Evolutionary conservation across 2,113 vertebrate genomes (phyloP).

Genomic region (Tenrec ecaudatus): DNA sequence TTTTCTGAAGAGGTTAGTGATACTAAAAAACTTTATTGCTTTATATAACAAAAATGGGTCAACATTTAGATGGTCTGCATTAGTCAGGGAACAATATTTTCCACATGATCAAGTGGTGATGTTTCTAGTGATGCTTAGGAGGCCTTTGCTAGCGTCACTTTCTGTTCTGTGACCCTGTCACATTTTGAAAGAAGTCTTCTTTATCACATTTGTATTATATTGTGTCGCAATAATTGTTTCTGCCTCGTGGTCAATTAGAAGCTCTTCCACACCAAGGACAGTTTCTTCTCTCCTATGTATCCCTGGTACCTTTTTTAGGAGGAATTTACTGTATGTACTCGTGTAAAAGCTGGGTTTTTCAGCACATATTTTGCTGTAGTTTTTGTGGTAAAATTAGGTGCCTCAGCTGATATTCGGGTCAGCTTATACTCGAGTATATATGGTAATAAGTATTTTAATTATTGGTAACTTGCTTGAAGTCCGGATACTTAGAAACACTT

Average conservation of each 20-base stretch:
- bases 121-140: background rate
- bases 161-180: background rate
- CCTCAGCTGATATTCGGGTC: too few species aligned
- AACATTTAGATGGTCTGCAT: background rate
- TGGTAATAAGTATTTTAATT: background rate
- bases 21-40: slow-evolving; percentile 39
- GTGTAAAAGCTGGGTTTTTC: background rate
- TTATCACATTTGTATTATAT: background rate
- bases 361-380: too few species aligned
- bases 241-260: background rate
- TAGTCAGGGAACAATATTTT: slow-evolving; percentile 50
- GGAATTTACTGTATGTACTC: background rate
- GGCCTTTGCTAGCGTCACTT: background rate
- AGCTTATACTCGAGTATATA: too few species aligned
- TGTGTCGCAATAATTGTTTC: background rate
- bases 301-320: background rate
- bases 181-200: background rate
- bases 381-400: too few species aligned
- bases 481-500: background rate
- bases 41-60: background rate
- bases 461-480: background rate
- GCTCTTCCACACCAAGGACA: background rate
- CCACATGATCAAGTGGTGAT: background rate
- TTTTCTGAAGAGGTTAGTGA: slow-evolving; percentile 40
- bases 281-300: background rate